Conservation (phyloP, 2,797 vertebrate species). For the Margarornis squamiger region DNA sequence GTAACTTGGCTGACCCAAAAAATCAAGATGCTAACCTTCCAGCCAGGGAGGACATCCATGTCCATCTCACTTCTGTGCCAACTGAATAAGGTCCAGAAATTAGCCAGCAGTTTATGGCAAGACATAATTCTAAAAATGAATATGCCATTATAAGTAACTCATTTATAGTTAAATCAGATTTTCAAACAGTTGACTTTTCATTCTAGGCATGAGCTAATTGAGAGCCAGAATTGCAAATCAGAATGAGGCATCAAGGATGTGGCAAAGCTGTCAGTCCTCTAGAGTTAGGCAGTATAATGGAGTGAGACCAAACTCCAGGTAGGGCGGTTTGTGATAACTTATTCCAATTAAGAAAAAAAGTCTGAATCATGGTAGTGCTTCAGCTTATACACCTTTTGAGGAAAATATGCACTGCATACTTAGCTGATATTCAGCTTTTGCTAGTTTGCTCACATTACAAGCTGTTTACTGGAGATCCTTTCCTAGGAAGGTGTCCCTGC, state of each 20-base stretch:
- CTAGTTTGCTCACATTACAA: not conserved
- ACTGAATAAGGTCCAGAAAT: not conserved
- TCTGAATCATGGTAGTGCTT: not conserved
- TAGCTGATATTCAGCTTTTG: not conserved
- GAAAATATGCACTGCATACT: not conserved
- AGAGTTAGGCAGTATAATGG: not conserved
- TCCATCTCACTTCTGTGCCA: not conserved
- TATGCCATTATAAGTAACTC: not conserved
- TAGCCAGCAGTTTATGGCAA: not conserved
- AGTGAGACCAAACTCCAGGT: not conserved
- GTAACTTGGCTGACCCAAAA: conserved; percentile 11
- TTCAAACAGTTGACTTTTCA: not conserved
- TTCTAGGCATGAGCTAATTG: conserved; percentile 4
- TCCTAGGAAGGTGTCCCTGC: not conserved
- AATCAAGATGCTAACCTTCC: not conserved
- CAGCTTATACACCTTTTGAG: not conserved
- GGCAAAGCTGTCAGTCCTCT: not conserved
- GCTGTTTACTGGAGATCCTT: not conserved
- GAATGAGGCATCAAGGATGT: not conserved
- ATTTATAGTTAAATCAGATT: conserved; percentile 8
- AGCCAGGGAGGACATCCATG: not conserved
- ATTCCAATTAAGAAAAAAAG: not conserved
- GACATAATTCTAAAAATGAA: not conserved
- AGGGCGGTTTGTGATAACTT: not conserved
- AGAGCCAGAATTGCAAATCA: not conserved